phyloP scores from a whole-genome alignment of 2,888 invertebrate species.

The Polydrusus pterygomalis region DNA sequence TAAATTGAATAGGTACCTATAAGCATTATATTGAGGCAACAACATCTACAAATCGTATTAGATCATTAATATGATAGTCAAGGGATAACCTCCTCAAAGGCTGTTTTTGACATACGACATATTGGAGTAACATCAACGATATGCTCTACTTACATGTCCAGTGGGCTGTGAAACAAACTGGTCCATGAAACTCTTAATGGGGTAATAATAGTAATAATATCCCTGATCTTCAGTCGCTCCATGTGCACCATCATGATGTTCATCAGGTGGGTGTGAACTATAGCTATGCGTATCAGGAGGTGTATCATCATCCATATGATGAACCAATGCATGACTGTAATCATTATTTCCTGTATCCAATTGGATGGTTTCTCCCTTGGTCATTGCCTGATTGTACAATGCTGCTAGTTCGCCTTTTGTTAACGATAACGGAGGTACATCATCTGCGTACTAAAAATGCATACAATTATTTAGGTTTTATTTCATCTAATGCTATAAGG shows the following conservation, averaged over 20 bases:
- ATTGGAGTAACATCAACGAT: background rate
- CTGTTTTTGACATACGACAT: no score
- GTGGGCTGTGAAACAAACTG: constrained; percentile 64
- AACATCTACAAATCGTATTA: no score
- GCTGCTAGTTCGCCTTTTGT: constrained; percentile 71
- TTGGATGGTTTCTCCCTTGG: constrained; percentile 68
- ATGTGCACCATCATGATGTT: constrained; percentile 37
- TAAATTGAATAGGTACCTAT: no score
- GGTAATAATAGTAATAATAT: constrained; percentile 75
- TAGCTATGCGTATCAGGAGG: constrained; percentile 11
- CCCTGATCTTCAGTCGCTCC: constrained; percentile 62
- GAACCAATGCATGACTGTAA: constrained; percentile 67
- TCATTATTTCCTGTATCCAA: constrained; percentile 64
- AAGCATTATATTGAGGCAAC: no score
- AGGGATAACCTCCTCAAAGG: no score
- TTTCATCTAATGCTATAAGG: no score
- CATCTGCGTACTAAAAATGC: constrained; percentile 34
- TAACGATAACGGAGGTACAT: constrained; percentile 62
- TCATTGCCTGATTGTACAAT: constrained; percentile 72
- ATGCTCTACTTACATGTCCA: constrained; percentile 42
- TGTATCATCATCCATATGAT: constrained; percentile 65
- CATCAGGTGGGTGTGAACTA: constrained; percentile 7
- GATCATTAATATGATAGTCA: no score
- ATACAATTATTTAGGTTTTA: background rate
- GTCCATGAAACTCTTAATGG: constrained; percentile 73